Evolutionary conservation across 2,113 vertebrate species (phyloP).

Genomic region (Cyanoramphus novaezelandiae): DNA sequence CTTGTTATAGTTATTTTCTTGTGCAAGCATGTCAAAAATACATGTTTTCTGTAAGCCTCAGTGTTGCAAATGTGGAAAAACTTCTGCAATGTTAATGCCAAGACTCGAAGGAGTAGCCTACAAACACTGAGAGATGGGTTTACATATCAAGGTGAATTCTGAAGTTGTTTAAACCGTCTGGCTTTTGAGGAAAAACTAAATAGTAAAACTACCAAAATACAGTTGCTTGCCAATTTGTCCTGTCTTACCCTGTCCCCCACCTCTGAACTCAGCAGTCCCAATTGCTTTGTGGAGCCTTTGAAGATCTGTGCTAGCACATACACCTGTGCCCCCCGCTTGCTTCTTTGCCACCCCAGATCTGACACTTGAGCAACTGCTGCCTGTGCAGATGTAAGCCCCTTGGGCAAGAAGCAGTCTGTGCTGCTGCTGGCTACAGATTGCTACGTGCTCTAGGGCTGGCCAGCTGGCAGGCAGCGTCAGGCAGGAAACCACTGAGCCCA

Average conservation of each 20-base stretch:
- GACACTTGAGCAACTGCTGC: not conserved
- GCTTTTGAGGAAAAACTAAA: not conserved
- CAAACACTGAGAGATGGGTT: not conserved
- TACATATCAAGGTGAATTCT: not conserved
- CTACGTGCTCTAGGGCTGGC: not conserved
- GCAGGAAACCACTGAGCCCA: not conserved
- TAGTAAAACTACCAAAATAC: not conserved
- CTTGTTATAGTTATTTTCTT: not conserved
- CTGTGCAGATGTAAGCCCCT: not conserved
- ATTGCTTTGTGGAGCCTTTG: not conserved
- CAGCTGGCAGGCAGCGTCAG: not conserved
- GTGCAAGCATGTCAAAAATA: not conserved
- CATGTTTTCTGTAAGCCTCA: not conserved
- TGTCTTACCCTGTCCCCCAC: not conserved
- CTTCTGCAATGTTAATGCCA: not conserved
- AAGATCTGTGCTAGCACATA: not conserved
- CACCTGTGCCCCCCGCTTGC: accelerated
- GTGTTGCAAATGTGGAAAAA: not conserved
- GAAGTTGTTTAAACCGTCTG: not conserved
- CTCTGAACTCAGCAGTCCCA: not conserved
- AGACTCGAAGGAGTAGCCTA: not conserved
- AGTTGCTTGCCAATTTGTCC: not conserved
- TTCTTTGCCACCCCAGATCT: not conserved
- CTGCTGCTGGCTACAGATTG: not conserved
- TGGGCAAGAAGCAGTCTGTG: not conserved